A percentile compares a stretch with the other conserved stretches of the same genome.
phyloP scores from a whole-genome alignment of 2,113 vertebrate genomes.

The Ptychochromis oligacanthus region DNA sequence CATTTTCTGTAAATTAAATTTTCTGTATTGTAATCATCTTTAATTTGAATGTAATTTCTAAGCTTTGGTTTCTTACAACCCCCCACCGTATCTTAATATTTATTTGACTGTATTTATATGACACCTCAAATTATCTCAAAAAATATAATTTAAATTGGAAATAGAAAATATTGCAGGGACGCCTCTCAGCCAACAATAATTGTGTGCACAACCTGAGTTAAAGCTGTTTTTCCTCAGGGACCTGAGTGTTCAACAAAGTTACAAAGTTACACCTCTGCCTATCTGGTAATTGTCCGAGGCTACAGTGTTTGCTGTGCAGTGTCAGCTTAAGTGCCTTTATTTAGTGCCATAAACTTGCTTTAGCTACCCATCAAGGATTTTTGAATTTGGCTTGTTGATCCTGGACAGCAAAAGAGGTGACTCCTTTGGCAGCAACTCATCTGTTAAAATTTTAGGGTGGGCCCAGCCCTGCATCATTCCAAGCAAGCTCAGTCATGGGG shows the following conservation, averaged over 20 bases:
- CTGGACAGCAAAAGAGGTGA: constrained; percentile 45
- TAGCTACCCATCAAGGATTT: constrained; percentile 35
- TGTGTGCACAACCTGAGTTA: background rate
- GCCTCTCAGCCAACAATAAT: background rate
- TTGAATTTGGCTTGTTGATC: constrained; percentile 33
- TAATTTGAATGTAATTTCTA: constrained; percentile 15
- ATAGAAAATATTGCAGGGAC: background rate
- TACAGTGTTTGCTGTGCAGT: background rate
- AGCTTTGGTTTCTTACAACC: background rate
- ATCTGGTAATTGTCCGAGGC: background rate
- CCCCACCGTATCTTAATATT: background rate
- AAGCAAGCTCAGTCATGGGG: constrained; percentile 60
- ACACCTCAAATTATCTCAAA: constrained; percentile 1
- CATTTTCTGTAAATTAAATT: background rate
- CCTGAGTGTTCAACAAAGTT: background rate
- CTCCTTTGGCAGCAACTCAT: constrained; percentile 71
- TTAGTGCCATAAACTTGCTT: background rate
- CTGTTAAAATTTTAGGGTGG: constrained; percentile 60
- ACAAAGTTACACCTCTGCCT: background rate
- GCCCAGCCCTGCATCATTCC: constrained; percentile 51
- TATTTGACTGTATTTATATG: background rate
- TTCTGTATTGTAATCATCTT: background rate
- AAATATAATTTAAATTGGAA: background rate
- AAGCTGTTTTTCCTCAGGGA: background rate
- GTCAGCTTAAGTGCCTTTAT: too few species aligned